Evolutionary conservation across 1,140 invertebrate genomes (phyloP).

Genomic region (Patella vulgata): DNA sequence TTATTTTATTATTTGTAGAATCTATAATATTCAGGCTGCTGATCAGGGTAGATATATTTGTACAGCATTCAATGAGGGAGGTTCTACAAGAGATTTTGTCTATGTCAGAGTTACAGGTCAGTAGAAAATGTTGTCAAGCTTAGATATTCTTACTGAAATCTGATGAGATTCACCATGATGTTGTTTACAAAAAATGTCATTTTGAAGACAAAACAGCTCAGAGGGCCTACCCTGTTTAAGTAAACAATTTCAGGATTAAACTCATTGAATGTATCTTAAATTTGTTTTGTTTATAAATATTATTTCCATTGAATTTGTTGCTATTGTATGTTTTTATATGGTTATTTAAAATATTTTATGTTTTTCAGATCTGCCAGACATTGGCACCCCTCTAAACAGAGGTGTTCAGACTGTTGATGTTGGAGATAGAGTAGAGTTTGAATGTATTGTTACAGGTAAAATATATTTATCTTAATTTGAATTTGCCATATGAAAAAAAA

Average conservation of each 20-base stretch:
- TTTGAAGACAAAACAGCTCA: no score
- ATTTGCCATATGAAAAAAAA: no score
- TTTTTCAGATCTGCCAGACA: slow-evolving; percentile 37
- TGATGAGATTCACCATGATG: background rate
- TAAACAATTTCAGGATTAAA: no score
- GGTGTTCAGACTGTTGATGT: slow-evolving; percentile 70
- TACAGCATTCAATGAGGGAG: slow-evolving; percentile 63
- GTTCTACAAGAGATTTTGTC: slow-evolving; percentile 58
- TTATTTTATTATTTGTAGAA: no score
- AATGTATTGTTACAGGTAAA: slow-evolving; percentile 75
- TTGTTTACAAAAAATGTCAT: no score
- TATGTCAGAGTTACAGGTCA: slow-evolving; percentile 63
- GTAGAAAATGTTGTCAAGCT: slow-evolving; percentile 3
- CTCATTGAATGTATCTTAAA: no score
- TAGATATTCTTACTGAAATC: background rate
- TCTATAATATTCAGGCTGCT: slow-evolving; percentile 55
- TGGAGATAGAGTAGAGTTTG: slow-evolving; percentile 79
- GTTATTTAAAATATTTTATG: no score
- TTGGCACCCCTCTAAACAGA: slow-evolving; percentile 11
- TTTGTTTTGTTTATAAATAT: no score
- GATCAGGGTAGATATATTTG: slow-evolving; percentile 66
- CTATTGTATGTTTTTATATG: no score
- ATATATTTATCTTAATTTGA: no score
- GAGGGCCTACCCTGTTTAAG: no score
- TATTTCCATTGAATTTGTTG: background rate